A percentile compares a stretch with the other conserved stretches of the same genome.
These are phyloP conservation scores for Crocidura indochinensis DNA, from an alignment of 2,797 vertebrate genomes.

Conservation along the genomic window DNA sequence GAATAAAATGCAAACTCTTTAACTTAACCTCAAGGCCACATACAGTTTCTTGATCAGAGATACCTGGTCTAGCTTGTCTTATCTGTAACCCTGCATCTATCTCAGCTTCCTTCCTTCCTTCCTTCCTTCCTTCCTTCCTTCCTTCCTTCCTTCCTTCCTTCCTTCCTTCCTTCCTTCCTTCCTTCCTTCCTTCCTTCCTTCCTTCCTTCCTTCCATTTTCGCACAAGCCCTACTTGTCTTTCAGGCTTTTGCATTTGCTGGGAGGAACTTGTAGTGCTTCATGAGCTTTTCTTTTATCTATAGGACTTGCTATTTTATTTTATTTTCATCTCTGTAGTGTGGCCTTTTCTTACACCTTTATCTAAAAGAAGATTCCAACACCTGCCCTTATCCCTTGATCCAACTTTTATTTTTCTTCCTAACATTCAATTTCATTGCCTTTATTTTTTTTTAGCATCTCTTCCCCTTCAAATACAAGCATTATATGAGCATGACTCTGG, in stretches of 20 bases:
- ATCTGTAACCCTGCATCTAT: not conserved
- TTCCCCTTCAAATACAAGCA: conserved; percentile 14
- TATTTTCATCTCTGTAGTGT: not conserved
- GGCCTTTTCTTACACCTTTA: not conserved
- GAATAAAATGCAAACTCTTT: conserved; percentile 9
- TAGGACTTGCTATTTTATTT: not conserved
- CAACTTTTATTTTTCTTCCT: not conserved
- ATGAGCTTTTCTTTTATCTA: not conserved
- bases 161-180: too few species aligned
- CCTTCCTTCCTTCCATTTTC: not conserved
- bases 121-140: too few species aligned
- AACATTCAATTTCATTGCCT: not conserved
- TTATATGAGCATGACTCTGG: not conserved
- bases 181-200: too few species aligned
- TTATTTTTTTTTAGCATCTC: conserved; percentile 13
- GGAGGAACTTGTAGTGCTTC: not conserved
- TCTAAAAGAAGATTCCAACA: not conserved
- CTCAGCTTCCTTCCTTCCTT: too few species aligned
- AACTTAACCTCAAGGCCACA: not conserved
- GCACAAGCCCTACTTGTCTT: not conserved
- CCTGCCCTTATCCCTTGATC: not conserved
- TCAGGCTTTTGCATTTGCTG: not conserved
- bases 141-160: too few species aligned
- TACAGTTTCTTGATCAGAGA: not conserved
- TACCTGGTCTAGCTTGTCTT: not conserved